These are phyloP conservation scores for Passer montanus DNA, from an alignment of 2,113 vertebrate genomes.

Conservation along the genomic window DNA sequence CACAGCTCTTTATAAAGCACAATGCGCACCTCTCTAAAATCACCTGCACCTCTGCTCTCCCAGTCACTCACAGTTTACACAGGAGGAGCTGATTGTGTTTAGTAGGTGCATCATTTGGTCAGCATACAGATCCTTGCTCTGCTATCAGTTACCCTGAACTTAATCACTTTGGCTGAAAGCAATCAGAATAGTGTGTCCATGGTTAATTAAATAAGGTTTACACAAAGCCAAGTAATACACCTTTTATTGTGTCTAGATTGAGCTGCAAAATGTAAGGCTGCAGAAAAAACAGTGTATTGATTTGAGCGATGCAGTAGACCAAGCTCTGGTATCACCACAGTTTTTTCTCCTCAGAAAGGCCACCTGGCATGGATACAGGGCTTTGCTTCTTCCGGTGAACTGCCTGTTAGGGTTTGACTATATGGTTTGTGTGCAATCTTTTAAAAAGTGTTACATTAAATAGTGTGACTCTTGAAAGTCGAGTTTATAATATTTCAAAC, in stretches of 20 bases:
- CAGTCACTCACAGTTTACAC: neutral
- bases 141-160: neutral
- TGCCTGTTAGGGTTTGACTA: neutral
- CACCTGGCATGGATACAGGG: neutral
- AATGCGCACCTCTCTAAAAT: neutral
- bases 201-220: neutral
- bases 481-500: neutral
- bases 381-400: neutral
- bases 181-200: neutral
- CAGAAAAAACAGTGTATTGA: neutral
- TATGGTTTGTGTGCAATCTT: neutral
- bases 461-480: neutral
- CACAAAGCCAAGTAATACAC: neutral
- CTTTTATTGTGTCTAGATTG: neutral
- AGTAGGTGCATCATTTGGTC: accelerated
- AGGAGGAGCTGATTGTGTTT: neutral
- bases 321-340: neutral
- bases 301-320: neutral
- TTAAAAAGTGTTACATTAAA: neutral
- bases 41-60: neutral
- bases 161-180: neutral
- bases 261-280: neutral
- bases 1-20: neutral
- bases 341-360: neutral
- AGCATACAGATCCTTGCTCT: neutral